Percentiles rank a stretch among this genome's conserved stretches.
phyloP scores from a whole-genome alignment of 2,888 invertebrate species.

The Parascotia fuliginaria region DNA sequence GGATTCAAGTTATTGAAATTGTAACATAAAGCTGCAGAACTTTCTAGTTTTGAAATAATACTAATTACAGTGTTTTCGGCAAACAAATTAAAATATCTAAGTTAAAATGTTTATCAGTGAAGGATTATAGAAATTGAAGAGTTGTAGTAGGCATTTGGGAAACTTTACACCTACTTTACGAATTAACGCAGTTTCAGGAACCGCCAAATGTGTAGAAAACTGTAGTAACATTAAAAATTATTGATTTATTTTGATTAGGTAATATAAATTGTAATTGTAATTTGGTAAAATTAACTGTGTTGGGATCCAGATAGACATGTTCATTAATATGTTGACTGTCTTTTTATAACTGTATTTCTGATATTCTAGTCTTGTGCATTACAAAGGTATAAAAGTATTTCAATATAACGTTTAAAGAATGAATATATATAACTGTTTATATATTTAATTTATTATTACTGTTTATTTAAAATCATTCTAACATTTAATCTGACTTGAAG shows the following conservation, averaged over 20 bases:
- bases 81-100: background rate
- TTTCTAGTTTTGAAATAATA: background rate
- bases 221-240: too few relatives aligned
- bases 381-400: background rate
- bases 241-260: too few relatives aligned
- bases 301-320: slow-evolving; percentile 50
- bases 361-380: background rate
- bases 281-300: too few relatives aligned
- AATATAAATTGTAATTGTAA: too few relatives aligned
- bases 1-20: background rate
- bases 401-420: background rate
- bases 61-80: background rate
- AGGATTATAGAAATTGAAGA: too few relatives aligned
- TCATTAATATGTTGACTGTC: slow-evolving; percentile 27
- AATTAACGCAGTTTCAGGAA: too few relatives aligned
- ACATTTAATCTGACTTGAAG: background rate
- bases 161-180: too few relatives aligned
- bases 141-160: too few relatives aligned
- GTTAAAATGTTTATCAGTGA: too few relatives aligned
- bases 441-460: background rate
- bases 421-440: background rate
- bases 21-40: background rate
- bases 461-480: background rate
- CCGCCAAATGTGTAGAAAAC: too few relatives aligned
- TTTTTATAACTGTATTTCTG: background rate